Conservation (phyloP, 35 echinoderm and acorn worm genomes). For the Ptychodera flava region DNA sequence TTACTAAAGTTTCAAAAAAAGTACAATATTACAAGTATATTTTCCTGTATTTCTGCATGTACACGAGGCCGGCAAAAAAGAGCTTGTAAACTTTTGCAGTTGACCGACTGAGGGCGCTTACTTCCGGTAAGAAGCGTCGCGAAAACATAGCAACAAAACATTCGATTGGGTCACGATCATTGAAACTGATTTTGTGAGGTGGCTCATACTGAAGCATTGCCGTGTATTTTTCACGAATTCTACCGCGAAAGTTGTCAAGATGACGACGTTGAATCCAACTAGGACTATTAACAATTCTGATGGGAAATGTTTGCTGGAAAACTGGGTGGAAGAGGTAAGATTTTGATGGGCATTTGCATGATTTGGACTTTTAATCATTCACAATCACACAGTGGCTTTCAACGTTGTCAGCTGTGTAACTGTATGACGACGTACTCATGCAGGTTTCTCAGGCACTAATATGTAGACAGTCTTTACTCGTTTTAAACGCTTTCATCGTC, state of each 20-base stretch:
- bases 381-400: too few relatives aligned
- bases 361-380: slow-evolving; percentile 53
- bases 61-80: too few relatives aligned
- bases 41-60: too few relatives aligned
- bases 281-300: slow-evolving; percentile 86
- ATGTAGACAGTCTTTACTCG: too few relatives aligned
- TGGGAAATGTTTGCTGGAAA: slow-evolving; percentile 89
- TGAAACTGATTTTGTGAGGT: neutral
- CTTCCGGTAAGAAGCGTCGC: neutral
- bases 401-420: too few relatives aligned
- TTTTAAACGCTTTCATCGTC: too few relatives aligned
- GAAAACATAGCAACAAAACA: neutral
- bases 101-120: neutral
- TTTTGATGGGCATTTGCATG: slow-evolving; percentile 36
- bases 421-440: too few relatives aligned
- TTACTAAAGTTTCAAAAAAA: too few relatives aligned
- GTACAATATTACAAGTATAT: too few relatives aligned
- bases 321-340: slow-evolving; percentile 95
- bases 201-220: too few relatives aligned
- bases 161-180: neutral
- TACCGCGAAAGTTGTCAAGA: slow-evolving; percentile 1
- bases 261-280: slow-evolving; percentile 56
- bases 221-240: neutral
- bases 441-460: too few relatives aligned
- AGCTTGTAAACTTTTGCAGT: too few relatives aligned